A percentile compares a stretch with the other conserved stretches of the same genome.
Evolutionary conservation across 2,113 vertebrate species (phyloP).

Genomic region (Stomatorhinus ivindoensis): DNA sequence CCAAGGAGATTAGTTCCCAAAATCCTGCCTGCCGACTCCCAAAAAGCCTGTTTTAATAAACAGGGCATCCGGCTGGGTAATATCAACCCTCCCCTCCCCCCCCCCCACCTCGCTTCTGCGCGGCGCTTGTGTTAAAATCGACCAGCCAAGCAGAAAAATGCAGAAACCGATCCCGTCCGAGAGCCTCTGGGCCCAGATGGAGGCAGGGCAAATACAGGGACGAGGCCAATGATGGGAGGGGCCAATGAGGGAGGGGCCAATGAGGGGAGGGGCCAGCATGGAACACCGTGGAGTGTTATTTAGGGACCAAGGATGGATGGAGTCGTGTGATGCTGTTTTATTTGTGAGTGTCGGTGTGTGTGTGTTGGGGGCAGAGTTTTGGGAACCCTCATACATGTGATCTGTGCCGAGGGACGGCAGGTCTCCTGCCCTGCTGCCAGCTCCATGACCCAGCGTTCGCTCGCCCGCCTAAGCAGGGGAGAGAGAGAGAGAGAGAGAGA

Average conservation of each 20-base stretch:
- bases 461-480: not conserved
- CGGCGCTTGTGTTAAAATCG: conserved; percentile 7
- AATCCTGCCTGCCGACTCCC: conserved; percentile 17
- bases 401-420: not conserved
- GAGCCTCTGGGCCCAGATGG: not conserved
- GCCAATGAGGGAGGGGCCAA: no score
- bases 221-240: no score
- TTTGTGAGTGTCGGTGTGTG: not conserved
- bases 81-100: not conserved
- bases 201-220: not conserved
- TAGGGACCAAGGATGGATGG: not conserved
- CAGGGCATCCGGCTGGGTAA: conserved; percentile 21
- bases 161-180: conserved; percentile 18
- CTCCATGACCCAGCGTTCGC: not conserved
- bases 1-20: conserved; percentile 26
- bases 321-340: not conserved
- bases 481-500: not conserved
- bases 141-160: conserved; percentile 27
- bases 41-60: conserved; percentile 26
- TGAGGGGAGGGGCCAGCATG: no score
- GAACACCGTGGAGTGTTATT: not conserved
- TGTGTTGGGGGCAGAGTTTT: no score
- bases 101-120: not conserved
- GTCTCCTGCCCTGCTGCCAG: not conserved
- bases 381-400: not conserved